Conservation (phyloP, 1,140 invertebrate genomes). For the Pseudomyrmex concolor region DNA sequence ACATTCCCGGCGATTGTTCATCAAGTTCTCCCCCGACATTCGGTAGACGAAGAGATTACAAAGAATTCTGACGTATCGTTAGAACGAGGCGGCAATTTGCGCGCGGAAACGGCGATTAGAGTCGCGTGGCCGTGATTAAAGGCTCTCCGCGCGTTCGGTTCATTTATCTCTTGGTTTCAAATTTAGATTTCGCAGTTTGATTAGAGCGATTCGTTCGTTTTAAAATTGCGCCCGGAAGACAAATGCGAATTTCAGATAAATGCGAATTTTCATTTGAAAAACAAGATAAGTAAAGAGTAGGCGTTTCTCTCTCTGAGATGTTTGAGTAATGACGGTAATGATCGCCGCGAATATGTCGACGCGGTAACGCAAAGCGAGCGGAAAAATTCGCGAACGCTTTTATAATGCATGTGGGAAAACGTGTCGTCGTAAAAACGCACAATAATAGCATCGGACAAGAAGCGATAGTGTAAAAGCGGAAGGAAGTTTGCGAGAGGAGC, state of each 20-base stretch:
- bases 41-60: constrained; percentile 19
- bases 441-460: constrained; percentile 37
- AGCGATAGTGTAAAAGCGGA: constrained; percentile 42
- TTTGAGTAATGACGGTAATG: constrained; percentile 6
- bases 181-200: constrained; percentile 10
- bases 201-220: constrained; percentile 9
- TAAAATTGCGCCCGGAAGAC: background rate
- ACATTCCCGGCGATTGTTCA: constrained; percentile 14
- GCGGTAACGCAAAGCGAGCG: background rate
- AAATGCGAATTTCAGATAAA: background rate
- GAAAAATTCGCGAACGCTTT: constrained; percentile 45
- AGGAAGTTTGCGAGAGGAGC: constrained; percentile 30
- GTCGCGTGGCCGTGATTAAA: constrained; percentile 30
- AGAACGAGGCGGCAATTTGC: constrained; percentile 40
- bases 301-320: background rate
- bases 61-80: constrained; percentile 37
- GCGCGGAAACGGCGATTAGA: constrained; percentile 28
- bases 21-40: background rate
- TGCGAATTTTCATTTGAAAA: background rate
- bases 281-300: background rate
- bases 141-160: constrained; percentile 7
- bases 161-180: constrained; percentile 39
- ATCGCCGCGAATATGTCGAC: no score
- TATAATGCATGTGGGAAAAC: constrained; percentile 25
- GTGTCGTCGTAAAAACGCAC: constrained; percentile 39